These are phyloP conservation scores for Coptodon rendalli DNA, from an alignment of 2,113 vertebrate species.

Conservation along the genomic window DNA sequence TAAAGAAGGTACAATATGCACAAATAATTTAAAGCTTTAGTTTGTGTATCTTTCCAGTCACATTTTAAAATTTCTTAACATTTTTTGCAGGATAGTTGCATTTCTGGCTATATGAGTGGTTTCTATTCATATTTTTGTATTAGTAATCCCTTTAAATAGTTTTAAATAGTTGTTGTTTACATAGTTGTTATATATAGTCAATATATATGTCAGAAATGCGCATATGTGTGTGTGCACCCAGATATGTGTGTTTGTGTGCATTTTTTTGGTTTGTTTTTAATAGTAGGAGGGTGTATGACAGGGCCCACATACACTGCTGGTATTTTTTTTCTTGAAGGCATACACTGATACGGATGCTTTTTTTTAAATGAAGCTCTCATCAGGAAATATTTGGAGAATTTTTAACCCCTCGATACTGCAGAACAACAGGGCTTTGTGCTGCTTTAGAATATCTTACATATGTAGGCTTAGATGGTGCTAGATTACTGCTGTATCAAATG, in stretches of 20 bases:
- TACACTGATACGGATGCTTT: not conserved
- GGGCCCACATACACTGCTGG: not conserved
- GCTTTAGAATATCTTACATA: not conserved
- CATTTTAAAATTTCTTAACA: not conserved
- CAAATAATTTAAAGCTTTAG: not conserved
- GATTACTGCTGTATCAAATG: not conserved
- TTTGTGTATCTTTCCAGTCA: not conserved
- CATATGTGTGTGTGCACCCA: not conserved
- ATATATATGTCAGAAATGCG: not conserved
- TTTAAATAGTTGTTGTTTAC: not conserved
- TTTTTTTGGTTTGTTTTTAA: not conserved
- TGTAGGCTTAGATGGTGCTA: not conserved
- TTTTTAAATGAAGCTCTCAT: not conserved
- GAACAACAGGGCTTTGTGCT: not conserved
- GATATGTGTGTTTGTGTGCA: slow-evolving; percentile 42
- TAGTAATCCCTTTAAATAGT: not conserved
- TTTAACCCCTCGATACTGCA: not conserved
- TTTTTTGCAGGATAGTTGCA: not conserved
- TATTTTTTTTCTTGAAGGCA: slow-evolving; percentile 1
- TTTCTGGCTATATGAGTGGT: not conserved
- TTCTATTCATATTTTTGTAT: not conserved
- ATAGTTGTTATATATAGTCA: not conserved
- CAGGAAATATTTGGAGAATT: not conserved
- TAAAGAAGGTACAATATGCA: not conserved
- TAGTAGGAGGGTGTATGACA: not conserved